A percentile compares a stretch with the other conserved stretches of the same genome.
Conservation (phyloP, 2,113 vertebrate species). For the Telmatochromis sp. region DNA sequence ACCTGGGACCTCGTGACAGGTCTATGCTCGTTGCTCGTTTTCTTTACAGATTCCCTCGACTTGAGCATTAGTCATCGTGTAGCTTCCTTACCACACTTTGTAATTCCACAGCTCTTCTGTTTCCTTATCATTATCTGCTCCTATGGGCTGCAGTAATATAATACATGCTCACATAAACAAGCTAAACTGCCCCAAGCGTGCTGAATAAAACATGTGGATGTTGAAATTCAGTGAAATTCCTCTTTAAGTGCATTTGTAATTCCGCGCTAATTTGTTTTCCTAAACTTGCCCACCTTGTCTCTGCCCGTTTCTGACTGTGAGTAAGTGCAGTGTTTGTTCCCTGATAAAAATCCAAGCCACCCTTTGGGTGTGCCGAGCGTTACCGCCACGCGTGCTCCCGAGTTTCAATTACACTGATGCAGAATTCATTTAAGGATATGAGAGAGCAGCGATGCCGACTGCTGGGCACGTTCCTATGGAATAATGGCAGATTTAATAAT, state of each 20-base stretch:
- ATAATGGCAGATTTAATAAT: background rate
- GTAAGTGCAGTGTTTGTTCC: background rate
- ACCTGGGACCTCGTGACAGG: background rate
- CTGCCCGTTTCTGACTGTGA: background rate
- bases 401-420: background rate
- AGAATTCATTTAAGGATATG: background rate
- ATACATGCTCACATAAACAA: constrained; percentile 11
- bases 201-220: constrained; percentile 14
- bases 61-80: background rate
- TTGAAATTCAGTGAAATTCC: background rate
- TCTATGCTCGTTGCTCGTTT: background rate
- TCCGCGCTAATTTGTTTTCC: constrained; percentile 15
- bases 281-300: background rate
- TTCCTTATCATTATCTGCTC: background rate
- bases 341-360: background rate
- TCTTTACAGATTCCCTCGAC: background rate
- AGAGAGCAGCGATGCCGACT: background rate
- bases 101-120: background rate
- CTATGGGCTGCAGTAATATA: background rate
- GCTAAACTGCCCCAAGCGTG: background rate
- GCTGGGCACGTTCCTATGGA: background rate
- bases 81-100: background rate
- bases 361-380: background rate
- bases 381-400: background rate
- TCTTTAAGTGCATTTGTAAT: constrained; percentile 3